Base-by-base conservation (phyloP, 2,888 invertebrate genomes). In the Acanthosepion pharaonis region DNA sequence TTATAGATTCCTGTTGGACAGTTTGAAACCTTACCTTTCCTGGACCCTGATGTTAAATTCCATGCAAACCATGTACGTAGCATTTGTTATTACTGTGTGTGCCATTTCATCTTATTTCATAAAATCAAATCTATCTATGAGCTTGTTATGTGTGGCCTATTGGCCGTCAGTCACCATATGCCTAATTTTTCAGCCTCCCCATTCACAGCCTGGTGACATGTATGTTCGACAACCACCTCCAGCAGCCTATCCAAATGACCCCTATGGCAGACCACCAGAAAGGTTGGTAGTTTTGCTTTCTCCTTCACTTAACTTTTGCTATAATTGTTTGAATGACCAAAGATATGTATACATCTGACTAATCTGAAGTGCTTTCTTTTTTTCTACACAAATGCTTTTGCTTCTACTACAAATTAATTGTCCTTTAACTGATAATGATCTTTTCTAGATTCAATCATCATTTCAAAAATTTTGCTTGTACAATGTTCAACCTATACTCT, bases 121-220 rank as follows among this genome's bases (percentile, higher is more conserved):
- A 4, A 5, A n/a, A 48, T 91, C 18, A 91, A 42, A 42, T 28
- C 33, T 20, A 8, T 91, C 33, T 28, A 20, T 91, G 33, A 91
- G n/a, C 18, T 91, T 78, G 15, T 78, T 3, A n/a, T 33, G 3
- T 78, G 78, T 78, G 78, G 78, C 78, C 78, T 78, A 78, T 4
- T 78, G 78, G 78, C 78, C 78, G 9, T 78, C 78, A 78, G 78
- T 78, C n/a, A 78, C n/a, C 78, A n/a, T 78, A 78, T 78, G n/a
- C 78, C 78, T 78, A 78, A 78, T 78, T 78, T 95, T 95, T 53
- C 94, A 95, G 95, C 95, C 95, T 4, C 94, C 95, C 28, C 95
- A 95, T 92, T 91, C 95, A 48, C 95, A 96, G 94, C 98, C 98
- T 25, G 97, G 97, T 95, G 98, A 98, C 94, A 96, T 97, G n/a